phyloP scores from a whole-genome alignment of 2,113 vertebrate species.

The Sus scrofa region T2T-Sscrofa CM000814.6:21190501-21191000 shows the following conservation, averaged over 20 bases:
- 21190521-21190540: no score
- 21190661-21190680: no score
- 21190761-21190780: background rate
- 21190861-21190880: background rate
- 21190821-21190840: background rate
- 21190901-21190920: background rate
- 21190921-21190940: background rate
- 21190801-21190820: background rate
- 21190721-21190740: no score
- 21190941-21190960: background rate
- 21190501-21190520: no score
- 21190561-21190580: no score
- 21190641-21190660: no score
- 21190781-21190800: background rate
- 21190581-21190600: no score
- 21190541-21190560: no score
- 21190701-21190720: no score
- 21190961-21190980: background rate
- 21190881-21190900: background rate
- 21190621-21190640: no score
- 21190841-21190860: background rate
- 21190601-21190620: no score
- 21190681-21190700: no score
- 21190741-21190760: background rate
- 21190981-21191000: background rate